Evolutionary conservation across 1,140 invertebrate genomes (phyloP).

Genomic region (Pollicipes pollicipes): DNA sequence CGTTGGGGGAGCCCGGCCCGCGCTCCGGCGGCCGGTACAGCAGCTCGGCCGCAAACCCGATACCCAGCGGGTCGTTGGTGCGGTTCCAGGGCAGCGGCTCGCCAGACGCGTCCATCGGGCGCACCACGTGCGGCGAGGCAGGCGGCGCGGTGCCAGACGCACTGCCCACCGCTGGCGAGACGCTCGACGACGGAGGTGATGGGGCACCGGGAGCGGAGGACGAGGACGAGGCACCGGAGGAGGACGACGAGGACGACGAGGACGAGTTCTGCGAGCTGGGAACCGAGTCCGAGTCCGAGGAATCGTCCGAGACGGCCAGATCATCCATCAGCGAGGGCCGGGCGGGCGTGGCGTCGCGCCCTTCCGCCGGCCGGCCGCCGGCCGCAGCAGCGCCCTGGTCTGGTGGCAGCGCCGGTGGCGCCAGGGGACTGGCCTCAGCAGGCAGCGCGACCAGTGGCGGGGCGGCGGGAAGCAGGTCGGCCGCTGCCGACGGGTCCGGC

Average conservation of each 20-base stretch:
- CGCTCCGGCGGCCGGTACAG: slow-evolving; percentile 4
- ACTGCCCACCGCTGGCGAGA: not conserved
- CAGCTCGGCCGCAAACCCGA: not conserved
- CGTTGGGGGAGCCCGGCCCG: not conserved
- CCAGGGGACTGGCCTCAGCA: too few relatives aligned
- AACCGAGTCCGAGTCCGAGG: not conserved
- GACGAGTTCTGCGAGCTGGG: not conserved
- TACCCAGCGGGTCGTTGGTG: not conserved
- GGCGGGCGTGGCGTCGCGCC: too few relatives aligned
- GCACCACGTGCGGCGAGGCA: not conserved
- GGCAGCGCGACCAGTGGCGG: too few relatives aligned
- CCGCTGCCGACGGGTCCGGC: too few relatives aligned
- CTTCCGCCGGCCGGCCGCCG: too few relatives aligned
- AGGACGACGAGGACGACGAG: not conserved
- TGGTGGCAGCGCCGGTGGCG: too few relatives aligned
- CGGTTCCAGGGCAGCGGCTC: not conserved
- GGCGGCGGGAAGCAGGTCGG: too few relatives aligned
- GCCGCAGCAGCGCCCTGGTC: too few relatives aligned
- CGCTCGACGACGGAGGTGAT: too few relatives aligned
- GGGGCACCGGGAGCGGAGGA: not conserved
- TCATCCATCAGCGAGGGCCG: not conserved
- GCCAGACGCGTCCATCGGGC: not conserved
- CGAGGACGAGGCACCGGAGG: not conserved
- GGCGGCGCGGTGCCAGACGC: too few relatives aligned
- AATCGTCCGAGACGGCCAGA: not conserved